Base-by-base conservation (phyloP, 2,113 vertebrate genomes). In the Poeciliopsis occidentalis region DNA sequence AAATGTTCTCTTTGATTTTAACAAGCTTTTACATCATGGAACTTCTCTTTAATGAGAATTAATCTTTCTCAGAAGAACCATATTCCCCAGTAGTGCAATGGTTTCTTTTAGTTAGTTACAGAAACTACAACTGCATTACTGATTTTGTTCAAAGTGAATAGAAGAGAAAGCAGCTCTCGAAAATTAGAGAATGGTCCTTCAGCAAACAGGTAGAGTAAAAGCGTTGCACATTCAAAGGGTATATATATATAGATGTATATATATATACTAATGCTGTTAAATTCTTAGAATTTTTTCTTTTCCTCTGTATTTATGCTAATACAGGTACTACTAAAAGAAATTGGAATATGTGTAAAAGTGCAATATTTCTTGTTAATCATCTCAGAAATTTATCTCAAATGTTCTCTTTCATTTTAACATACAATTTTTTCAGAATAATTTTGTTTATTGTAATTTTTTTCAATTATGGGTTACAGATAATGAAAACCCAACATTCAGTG, bases 111-210 rank as follows among this genome's bases (percentile, higher is more conserved):
- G 10, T 64, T 34, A 31, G 31, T 64, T 26, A 64, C 63, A 27
- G 34, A 57, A 51, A 37, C 10, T 37, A 47, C 7, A 24, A n/a
- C 51, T 57, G 24, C 24, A n/a, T 24, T 57, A 24, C 51, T 19
- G 5, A 6, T 24, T 32, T 29, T 15, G 13, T 44, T 10, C 29
- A 6, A 27, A 8, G 54, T 65, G 57, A n/a, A 37, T 75, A 47
- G 51, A 65, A 64, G 30, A 27, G 60, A 3, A 0, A 72, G 27
- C 29, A 70, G 66, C 84, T 84, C 79, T 78, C 65, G 64, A 73
- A 85, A 81, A 81, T 71, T 71, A 74, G 75, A 71, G 68, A 41
- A 30, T 68, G 88, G 81, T 91, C 72, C 85, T 92, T 75, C 78
- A 81, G 85, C 37, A 74, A 63, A 74, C 62, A n/a, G 71, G 81